Evolutionary conservation across 1,140 invertebrate species (phyloP).

Genomic region (Pseudomyrmex flavicornis): DNA sequence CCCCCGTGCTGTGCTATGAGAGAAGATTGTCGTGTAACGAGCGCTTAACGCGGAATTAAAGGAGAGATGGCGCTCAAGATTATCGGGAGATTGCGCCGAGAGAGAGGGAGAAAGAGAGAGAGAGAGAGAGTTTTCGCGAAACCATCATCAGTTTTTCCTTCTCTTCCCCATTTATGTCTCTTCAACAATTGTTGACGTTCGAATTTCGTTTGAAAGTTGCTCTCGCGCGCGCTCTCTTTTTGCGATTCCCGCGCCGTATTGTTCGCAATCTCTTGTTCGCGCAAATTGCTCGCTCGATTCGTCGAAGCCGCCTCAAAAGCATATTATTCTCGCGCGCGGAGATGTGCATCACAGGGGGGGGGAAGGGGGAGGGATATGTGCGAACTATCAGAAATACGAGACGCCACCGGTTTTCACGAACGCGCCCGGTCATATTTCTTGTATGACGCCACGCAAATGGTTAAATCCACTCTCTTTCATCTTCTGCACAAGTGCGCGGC

Average conservation of each 20-base stretch:
- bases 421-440: constrained; percentile 23
- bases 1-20: not conserved
- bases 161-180: not conserved
- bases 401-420: not conserved
- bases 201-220: not conserved
- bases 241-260: not conserved
- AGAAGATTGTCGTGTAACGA: constrained; percentile 42
- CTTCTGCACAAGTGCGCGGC: constrained; percentile 12
- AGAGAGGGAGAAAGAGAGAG: not conserved
- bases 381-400: not conserved
- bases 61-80: constrained; percentile 36
- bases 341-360: not conserved
- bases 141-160: not conserved
- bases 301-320: no score
- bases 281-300: constrained; percentile 22
- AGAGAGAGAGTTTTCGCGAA: no score
- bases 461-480: constrained; percentile 49
- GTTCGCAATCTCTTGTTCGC: not conserved
- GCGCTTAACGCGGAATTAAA: constrained; percentile 44
- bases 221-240: constrained; percentile 17
- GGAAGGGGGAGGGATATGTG: not conserved
- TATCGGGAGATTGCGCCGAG: constrained; percentile 3
- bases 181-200: constrained; percentile 10
- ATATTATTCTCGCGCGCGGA: not conserved
- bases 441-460: constrained; percentile 28